Conservation (phyloP, 2,113 vertebrate species). For the Pagrus major region DNA sequence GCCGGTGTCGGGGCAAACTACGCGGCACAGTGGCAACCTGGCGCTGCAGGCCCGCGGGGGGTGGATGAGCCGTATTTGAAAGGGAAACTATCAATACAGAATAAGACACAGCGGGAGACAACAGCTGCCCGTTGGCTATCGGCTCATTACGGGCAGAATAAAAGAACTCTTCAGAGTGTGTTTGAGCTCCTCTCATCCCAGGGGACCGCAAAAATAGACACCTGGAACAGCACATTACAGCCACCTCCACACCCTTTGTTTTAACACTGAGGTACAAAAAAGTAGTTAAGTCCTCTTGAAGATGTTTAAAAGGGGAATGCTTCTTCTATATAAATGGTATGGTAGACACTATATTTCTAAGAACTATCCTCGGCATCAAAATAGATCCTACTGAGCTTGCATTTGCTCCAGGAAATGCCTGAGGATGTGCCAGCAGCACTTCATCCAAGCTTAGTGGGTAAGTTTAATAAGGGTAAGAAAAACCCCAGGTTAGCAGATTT, state of each 20-base stretch:
- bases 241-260: conserved; percentile 8
- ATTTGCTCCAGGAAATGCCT: conserved; percentile 65
- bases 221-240: conserved; percentile 28
- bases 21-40: conserved; percentile 54
- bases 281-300: conserved; percentile 14
- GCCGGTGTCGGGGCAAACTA: conserved; percentile 55
- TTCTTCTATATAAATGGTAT: conserved; percentile 19
- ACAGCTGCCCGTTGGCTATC: conserved; percentile 69
- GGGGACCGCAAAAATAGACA: conserved; percentile 36
- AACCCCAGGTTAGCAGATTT: conserved; percentile 49
- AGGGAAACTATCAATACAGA: conserved; percentile 71
- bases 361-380: conserved; percentile 43
- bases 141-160: conserved; percentile 73
- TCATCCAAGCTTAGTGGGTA: conserved; percentile 38
- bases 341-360: conserved; percentile 21
- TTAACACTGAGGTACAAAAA: conserved; percentile 23
- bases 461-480: conserved; percentile 41
- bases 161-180: conserved; percentile 64
- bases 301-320: conserved; percentile 9
- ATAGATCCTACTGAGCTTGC: conserved; percentile 60
- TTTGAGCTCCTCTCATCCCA: conserved; percentile 53
- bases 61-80: conserved; percentile 68
- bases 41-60: conserved; percentile 51
- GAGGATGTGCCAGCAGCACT: conserved; percentile 53
- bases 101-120: conserved; percentile 70